These are phyloP conservation scores for Pantherophis alleghaniensis DNA, from an alignment of 2,797 vertebrate genomes.

Conservation along the genomic window DNA sequence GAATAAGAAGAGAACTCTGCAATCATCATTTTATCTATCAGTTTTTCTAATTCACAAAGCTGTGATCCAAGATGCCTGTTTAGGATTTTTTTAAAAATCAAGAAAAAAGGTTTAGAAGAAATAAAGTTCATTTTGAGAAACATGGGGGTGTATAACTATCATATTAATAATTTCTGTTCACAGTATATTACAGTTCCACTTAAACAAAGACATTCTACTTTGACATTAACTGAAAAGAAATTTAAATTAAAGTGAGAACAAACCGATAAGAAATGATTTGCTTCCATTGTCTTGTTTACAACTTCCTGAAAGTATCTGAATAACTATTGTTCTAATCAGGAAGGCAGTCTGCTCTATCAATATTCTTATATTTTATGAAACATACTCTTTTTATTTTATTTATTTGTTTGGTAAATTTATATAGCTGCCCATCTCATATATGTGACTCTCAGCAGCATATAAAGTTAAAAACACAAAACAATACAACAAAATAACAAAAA, in stretches of 20 bases:
- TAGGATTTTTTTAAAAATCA: conserved; percentile 38
- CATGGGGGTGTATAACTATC: background rate
- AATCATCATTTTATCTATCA: conserved; percentile 99
- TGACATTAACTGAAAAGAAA: conserved; percentile 44
- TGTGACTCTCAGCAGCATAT: background rate
- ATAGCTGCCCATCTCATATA: background rate
- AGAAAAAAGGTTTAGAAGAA: conserved; percentile 39
- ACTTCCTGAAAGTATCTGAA: background rate
- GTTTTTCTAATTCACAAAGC: conserved; percentile 96
- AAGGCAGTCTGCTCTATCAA: background rate
- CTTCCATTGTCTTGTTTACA: background rate
- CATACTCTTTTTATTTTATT: background rate
- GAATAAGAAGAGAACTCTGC: conserved; percentile 95
- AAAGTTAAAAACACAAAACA: background rate
- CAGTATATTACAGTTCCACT: background rate
- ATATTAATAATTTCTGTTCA: conserved; percentile 35
- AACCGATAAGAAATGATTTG: background rate
- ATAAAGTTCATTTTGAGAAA: conserved; percentile 35
- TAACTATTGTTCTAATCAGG: background rate
- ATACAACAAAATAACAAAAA: background rate
- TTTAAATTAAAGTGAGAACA: background rate
- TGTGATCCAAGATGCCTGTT: conserved; percentile 95
- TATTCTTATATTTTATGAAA: background rate
- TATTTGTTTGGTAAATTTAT: background rate
- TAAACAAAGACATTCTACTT: conserved; percentile 30